A percentile compares a stretch with the other conserved stretches of the same genome.
These are phyloP conservation scores for Danio albolineatus DNA, from an alignment of 2,797 vertebrate species.

Conservation along the genomic window DNA sequence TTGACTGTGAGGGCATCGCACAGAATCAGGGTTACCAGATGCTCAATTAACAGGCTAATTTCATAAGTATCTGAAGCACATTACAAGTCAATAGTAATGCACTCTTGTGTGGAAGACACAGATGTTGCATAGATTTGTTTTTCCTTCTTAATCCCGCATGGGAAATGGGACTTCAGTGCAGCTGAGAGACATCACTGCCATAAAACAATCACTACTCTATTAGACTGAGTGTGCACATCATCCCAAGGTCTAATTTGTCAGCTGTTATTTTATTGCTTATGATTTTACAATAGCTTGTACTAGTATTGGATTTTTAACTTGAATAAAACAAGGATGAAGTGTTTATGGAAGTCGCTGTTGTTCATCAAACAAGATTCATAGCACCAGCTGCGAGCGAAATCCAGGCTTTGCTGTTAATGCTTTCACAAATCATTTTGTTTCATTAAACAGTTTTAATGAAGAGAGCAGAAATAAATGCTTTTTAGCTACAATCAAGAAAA, in stretches of 20 bases:
- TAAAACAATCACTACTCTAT: neutral
- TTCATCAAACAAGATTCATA: neutral
- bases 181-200: slow-evolving; percentile 29
- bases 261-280: neutral
- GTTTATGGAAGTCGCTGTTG: neutral
- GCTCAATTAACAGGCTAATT: slow-evolving; percentile 82
- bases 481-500: neutral
- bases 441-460: neutral
- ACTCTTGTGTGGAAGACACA: slow-evolving; percentile 77
- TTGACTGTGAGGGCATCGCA: slow-evolving; percentile 72
- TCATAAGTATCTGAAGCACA: slow-evolving; percentile 82
- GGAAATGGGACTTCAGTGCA: slow-evolving; percentile 41
- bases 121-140: slow-evolving; percentile 70
- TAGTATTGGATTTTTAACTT: neutral
- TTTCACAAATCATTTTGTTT: neutral
- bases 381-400: neutral
- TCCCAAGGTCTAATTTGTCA: neutral
- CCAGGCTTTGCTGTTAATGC: neutral
- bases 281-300: neutral
- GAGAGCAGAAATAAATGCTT: neutral
- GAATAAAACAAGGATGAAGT: neutral
- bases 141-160: slow-evolving; percentile 49
- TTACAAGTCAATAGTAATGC: slow-evolving; percentile 76
- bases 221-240: neutral
- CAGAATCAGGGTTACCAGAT: slow-evolving; percentile 75